Evolutionary conservation across 2,797 vertebrate species (phyloP), one percentile per base, ranked within the genome.

Genomic region (Anableps anableps): DNA sequence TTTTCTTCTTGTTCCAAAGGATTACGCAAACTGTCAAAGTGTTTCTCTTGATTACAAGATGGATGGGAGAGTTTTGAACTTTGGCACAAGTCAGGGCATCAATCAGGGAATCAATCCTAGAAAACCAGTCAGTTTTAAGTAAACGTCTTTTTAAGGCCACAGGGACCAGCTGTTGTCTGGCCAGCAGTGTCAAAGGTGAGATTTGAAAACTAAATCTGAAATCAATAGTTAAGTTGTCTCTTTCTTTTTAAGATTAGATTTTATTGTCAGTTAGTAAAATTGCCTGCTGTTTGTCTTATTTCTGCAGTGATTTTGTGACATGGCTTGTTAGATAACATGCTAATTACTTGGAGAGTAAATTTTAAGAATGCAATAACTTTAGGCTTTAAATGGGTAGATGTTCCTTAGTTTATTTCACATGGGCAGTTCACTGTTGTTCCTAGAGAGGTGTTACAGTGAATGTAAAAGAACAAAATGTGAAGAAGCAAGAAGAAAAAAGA

Each of bases 81-180:
- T 80, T 89, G 90, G 84, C 85, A 85, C 31, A 21, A 85, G 64
- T 78, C 83, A 83, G 79, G 84, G 23, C 86, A 93, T 93, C 89
- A 90, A 86, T 93, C 92, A 90, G 51, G 71, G 19, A 82, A 91
- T 90, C 87, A 84, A 68, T 85, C 83, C 66, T 71, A 78, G 83
- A 53, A 19, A 81, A 79, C 41, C 17, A 74, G 74, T 73, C 62
- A 0, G 16, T 68, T 41, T 77, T 34, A 53, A 77, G 23, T 55
- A 53, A 77, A 82, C 6, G 78, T 84, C 70, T 81, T 84, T n/a
- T 70, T 58, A 31, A 48, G 31, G 58, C 50, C 41, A 31, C 74
- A 43, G 72, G n/a, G 72, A 50, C 83, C 92, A 91, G 86, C 91
- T 93, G 92, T 82, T 84, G 64, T 85, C 21, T 83, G 47, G 60